Base-by-base conservation (phyloP, 2,888 invertebrate species). In the Microctonus aethiopoides region DNA sequence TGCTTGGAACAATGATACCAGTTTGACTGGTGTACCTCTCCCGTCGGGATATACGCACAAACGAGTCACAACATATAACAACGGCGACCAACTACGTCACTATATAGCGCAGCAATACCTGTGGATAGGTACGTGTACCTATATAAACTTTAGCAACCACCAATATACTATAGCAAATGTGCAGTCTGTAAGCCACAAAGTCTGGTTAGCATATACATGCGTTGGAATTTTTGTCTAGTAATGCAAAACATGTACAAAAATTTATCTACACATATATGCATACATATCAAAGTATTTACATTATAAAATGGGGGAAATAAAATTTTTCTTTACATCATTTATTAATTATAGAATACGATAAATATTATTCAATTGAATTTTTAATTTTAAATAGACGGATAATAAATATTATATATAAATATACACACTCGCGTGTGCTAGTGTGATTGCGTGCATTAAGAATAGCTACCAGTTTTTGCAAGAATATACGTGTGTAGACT, bases 11-110 rank as follows among this genome's bases (percentile, higher is more conserved):
- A 82, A 82, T 82, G 82, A 82, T 82, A 82, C 82, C 81, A 80
- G 82, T 82, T 81, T 82, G 82, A 82, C 82, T 80, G 81, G 82
- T 82, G 80, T 74, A 76, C 74, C 77, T 79, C 80, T 77, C 79
- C 78, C 76, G 76, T 78, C 68, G 70, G 41, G 24, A 20, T 63
- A n/a, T n/a, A 34, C 46, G 46, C 29, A 34, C 61, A 63, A 46
- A 34, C 60, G 16, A 65, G 64, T 61, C 61, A 61, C 41, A 61
- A 61, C 61, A 61, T 22, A n/a, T 24, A 29, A 11, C 34, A 32
- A 34, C 39, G 22, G 16, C 52, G 70, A 41, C 24, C 29, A 52
- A 51, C 60, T 60, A 64, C 59, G 52, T 59, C 22, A 65, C 59
- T 20, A 56, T 52, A 34, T 41, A 24, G 1, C 62, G 41, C 16